phyloP scores from a whole-genome alignment of 2,888 invertebrate species.

The Heteromyza rotundicornis region DNA sequence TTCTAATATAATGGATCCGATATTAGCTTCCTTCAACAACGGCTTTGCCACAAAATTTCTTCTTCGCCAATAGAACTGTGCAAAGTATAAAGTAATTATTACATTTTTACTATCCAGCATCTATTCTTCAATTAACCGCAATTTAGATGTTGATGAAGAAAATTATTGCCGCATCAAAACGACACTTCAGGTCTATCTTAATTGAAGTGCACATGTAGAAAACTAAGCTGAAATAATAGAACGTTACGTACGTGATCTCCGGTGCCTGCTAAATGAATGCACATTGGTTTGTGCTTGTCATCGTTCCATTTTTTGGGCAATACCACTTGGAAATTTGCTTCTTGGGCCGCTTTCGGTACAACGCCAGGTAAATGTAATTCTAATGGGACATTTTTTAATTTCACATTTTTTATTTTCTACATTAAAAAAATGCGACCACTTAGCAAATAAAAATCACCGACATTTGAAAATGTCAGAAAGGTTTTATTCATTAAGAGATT shows the following conservation, averaged over 20 bases:
- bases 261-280: constrained; percentile 95
- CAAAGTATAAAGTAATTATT: constrained; percentile 24
- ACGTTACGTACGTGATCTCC: constrained; percentile 81
- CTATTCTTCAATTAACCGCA: background rate
- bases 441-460: too few species aligned
- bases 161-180: too few species aligned
- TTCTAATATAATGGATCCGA: constrained; percentile 92
- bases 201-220: too few species aligned
- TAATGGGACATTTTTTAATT: too few species aligned
- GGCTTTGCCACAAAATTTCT: constrained; percentile 90
- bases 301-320: constrained; percentile 82
- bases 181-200: too few species aligned
- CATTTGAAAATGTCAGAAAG: too few species aligned
- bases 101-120: background rate
- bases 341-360: constrained; percentile 81
- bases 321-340: constrained; percentile 84
- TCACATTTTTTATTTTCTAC: too few species aligned
- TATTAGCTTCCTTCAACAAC: constrained; percentile 84
- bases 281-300: constrained; percentile 77
- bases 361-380: constrained; percentile 83
- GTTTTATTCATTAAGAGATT: too few species aligned
- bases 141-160: background rate
- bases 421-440: too few species aligned
- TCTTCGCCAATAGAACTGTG: constrained; percentile 88
- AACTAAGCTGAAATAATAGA: too few species aligned